Conservation (phyloP, 2,113 vertebrate species). For the Phaethon lepturus region DNA sequence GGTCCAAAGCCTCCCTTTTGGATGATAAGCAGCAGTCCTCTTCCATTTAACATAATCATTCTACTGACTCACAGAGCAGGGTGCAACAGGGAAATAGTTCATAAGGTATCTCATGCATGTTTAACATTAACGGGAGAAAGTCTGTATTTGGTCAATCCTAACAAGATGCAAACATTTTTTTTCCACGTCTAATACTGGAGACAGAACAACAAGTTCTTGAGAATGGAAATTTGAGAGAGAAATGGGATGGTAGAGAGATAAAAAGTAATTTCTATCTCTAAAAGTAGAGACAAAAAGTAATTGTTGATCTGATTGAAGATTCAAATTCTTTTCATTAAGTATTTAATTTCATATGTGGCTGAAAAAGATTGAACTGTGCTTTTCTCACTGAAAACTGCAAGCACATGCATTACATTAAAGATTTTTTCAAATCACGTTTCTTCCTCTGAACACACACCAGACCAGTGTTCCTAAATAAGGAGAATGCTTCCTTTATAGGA, state of each 20-base stretch:
- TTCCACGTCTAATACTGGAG: neutral
- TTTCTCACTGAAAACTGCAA: neutral
- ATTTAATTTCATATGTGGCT: neutral
- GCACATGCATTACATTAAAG: neutral
- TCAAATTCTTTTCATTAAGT: neutral
- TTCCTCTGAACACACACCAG: neutral
- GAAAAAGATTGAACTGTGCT: neutral
- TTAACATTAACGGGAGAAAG: neutral
- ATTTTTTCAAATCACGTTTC: neutral
- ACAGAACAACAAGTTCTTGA: neutral
- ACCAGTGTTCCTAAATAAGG: neutral
- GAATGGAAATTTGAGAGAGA: neutral
- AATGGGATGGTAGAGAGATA: neutral
- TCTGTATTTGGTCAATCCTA: neutral
- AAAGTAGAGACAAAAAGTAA: neutral
- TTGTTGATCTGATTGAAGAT: neutral
- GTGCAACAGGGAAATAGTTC: neutral
- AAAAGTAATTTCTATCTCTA: neutral
- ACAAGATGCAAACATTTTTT: neutral
- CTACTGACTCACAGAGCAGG: neutral
- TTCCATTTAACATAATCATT: neutral
- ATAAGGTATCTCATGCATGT: neutral
- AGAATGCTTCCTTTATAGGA: neutral
- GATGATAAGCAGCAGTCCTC: neutral
- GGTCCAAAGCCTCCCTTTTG: neutral